phyloP scores from a whole-genome alignment of 1,140 invertebrate genomes.

The Heliconius himera region DNA sequence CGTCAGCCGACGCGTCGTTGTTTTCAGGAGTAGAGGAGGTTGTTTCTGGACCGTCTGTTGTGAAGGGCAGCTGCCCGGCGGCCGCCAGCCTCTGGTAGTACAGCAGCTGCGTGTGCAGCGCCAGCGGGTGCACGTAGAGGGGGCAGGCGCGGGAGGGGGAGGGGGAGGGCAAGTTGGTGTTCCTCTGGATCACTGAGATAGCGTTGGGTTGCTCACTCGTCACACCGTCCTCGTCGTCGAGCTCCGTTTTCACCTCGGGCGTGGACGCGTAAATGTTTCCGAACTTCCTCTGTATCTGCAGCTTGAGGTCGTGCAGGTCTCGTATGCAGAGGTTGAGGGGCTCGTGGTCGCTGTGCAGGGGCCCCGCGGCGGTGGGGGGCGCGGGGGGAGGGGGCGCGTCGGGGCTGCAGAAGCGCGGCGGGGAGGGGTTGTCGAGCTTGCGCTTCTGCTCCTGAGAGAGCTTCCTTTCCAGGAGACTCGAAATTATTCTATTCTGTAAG shows the following conservation, averaged over 20 bases:
- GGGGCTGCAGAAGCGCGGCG: slow-evolving; percentile 55
- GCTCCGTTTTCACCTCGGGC: slow-evolving; percentile 73
- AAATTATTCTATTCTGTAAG: slow-evolving; percentile 87
- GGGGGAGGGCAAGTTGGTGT: slow-evolving; percentile 56
- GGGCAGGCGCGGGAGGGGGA: slow-evolving; percentile 75
- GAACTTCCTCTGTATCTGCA: slow-evolving; percentile 83
- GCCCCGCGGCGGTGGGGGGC: slow-evolving; percentile 61
- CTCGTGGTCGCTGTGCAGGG: slow-evolving; percentile 83
- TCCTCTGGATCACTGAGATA: slow-evolving; percentile 73
- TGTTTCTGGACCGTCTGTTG: slow-evolving; percentile 52
- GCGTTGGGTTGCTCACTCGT: slow-evolving; percentile 83
- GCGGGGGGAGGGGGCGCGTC: slow-evolving; percentile 69
- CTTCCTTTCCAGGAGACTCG: slow-evolving; percentile 86
- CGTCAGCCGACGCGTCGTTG: slow-evolving; percentile 54
- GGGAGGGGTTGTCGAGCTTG: slow-evolving; percentile 61
- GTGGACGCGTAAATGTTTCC: slow-evolving; percentile 82
- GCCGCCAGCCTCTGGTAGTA: slow-evolving; percentile 88
- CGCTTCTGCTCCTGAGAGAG: slow-evolving; percentile 85
- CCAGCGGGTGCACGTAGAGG: slow-evolving; percentile 87
- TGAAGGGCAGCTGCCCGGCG: slow-evolving; percentile 41
- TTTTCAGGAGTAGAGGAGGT: neutral
- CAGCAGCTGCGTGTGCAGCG: slow-evolving; percentile 86
- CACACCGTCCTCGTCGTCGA: slow-evolving; percentile 81
- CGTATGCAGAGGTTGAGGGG: slow-evolving; percentile 92
- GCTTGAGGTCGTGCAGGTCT: slow-evolving; percentile 86